Conservation (phyloP, 2,888 invertebrate species). For the Cheilosia urbana region DNA sequence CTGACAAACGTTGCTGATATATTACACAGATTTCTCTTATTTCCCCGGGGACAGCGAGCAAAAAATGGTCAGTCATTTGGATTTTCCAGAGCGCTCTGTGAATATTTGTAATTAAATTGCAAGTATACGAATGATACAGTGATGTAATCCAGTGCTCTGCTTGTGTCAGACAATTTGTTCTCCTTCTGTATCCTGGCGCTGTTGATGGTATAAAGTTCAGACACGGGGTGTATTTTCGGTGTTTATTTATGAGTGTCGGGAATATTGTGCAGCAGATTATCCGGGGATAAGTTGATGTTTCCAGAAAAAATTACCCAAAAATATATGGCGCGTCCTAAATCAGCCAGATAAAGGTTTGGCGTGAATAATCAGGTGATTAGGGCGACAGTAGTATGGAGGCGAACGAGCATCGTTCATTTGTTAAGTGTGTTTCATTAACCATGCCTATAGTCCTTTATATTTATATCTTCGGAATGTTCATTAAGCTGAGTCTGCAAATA, state of each 20-base stretch:
- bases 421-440: not conserved
- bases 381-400: not conserved
- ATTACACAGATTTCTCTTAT: slow-evolving; percentile 73
- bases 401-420: not conserved
- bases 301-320: not conserved
- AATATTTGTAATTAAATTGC: slow-evolving; percentile 76
- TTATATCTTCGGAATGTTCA: too few species aligned
- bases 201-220: not conserved
- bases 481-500: too few species aligned
- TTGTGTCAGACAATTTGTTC: slow-evolving; percentile 57
- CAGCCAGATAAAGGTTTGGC: slow-evolving; percentile 3
- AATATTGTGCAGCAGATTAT: slow-evolving; percentile 47
- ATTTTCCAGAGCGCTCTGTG: slow-evolving; percentile 56
- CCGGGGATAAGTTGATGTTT: slow-evolving; percentile 37
- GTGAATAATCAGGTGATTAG: not conserved
- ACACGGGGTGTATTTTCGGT: slow-evolving; percentile 32
- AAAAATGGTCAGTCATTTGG: slow-evolving; percentile 75
- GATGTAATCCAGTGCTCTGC: slow-evolving; percentile 57
- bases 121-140: slow-evolving; percentile 62
- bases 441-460: not conserved
- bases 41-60: slow-evolving; percentile 63
- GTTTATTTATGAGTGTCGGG: slow-evolving; percentile 65
- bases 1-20: slow-evolving; percentile 69
- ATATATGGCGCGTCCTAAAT: slow-evolving; percentile 5
- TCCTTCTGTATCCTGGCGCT: not conserved